phyloP scores from a whole-genome alignment of 2,113 vertebrate genomes.

The Craseonycteris thonglongyai region DNA sequence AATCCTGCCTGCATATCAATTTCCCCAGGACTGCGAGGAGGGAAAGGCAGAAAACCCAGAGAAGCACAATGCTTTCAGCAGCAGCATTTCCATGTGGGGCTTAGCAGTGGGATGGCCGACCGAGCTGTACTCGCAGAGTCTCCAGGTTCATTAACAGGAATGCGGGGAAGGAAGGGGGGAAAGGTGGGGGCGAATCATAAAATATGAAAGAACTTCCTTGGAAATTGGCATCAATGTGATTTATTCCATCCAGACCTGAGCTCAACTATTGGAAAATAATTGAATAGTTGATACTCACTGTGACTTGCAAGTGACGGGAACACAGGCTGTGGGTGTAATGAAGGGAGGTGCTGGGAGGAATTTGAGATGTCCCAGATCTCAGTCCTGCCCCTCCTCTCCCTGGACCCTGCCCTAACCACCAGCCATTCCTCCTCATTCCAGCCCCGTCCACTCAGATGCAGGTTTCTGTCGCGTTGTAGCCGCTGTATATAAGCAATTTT shows the following conservation, averaged over 20 bases:
- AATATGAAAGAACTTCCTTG: slow-evolving; percentile 66
- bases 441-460: background rate
- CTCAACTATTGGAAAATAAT: slow-evolving; percentile 71
- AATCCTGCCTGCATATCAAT: slow-evolving; percentile 81
- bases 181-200: slow-evolving; percentile 37
- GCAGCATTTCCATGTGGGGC: slow-evolving; percentile 70
- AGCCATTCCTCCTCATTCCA: background rate
- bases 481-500: background rate
- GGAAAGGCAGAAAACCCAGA: slow-evolving; percentile 40
- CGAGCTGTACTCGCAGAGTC: slow-evolving; percentile 52
- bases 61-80: slow-evolving; percentile 63
- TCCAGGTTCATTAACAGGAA: slow-evolving; percentile 69
- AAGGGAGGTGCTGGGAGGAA: background rate
- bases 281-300: slow-evolving; percentile 59
- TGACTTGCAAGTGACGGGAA: slow-evolving; percentile 49
- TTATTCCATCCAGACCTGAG: slow-evolving; percentile 58
- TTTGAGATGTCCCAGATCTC: background rate
- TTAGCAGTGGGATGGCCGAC: slow-evolving; percentile 54
- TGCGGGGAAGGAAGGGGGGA: slow-evolving; percentile 47
- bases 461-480: background rate
- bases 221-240: slow-evolving; percentile 66
- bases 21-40: slow-evolving; percentile 66
- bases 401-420: background rate
- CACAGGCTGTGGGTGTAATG: background rate
- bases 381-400: background rate